phyloP scores from a whole-genome alignment of 2,113 vertebrate genomes.

The Tragulus kanchil region DNA sequence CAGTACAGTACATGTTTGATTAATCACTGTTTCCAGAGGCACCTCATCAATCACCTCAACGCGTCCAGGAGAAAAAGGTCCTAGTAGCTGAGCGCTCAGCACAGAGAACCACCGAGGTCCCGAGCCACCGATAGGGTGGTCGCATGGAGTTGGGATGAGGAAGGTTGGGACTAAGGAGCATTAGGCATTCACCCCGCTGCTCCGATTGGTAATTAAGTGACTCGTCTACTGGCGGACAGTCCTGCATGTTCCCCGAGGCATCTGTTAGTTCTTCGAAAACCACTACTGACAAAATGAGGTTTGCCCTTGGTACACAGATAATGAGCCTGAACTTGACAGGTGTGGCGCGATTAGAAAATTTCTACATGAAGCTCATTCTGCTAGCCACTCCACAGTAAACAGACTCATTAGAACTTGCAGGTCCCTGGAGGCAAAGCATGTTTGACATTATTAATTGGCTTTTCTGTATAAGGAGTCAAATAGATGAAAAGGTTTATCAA shows the following conservation, averaged over 20 bases:
- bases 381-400: conserved; percentile 94
- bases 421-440: conserved; percentile 96
- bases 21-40: conserved; percentile 71
- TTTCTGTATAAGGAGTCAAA: conserved; percentile 99
- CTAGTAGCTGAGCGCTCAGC: not conserved
- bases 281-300: conserved; percentile 95
- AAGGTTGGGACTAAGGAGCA: conserved; percentile 84
- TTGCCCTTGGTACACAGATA: conserved; percentile 95
- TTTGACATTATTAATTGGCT: conserved; percentile 99
- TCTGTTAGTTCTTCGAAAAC: conserved; percentile 93
- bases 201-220: conserved; percentile 97
- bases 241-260: conserved; percentile 91
- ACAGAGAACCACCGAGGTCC: conserved; percentile 40
- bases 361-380: conserved; percentile 89
- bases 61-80: conserved; percentile 50
- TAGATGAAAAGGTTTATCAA: conserved; percentile 99
- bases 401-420: conserved; percentile 96
- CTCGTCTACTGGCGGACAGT: conserved; percentile 94
- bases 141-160: conserved; percentile 66
- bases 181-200: conserved; percentile 89
- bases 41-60: conserved; percentile 77
- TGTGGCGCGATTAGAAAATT: conserved; percentile 95
- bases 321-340: conserved; percentile 96
- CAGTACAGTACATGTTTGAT: not conserved
- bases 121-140: conserved; percentile 71